A percentile compares a stretch with the other conserved stretches of the same genome.
Conservation (phyloP, 2,797 vertebrate species). For the Propithecus perrieri region DNA sequence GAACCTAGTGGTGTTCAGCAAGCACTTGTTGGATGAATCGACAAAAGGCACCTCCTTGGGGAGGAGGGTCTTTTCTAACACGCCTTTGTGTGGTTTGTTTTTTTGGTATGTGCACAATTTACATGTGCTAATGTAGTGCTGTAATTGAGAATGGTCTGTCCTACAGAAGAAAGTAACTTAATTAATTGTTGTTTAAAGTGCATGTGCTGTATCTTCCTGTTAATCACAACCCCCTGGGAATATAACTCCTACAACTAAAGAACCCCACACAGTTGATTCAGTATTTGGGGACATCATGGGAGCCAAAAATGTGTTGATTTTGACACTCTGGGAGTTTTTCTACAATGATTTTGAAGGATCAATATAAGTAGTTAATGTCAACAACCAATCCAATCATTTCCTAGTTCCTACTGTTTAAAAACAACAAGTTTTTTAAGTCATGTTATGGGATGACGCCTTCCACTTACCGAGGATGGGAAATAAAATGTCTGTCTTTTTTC, state of each 20-base stretch:
- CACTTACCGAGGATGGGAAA: not conserved
- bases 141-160: not conserved
- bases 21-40: not conserved
- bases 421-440: not conserved
- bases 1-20: not conserved
- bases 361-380: not conserved
- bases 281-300: rapidly evolving
- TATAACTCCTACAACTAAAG: rapidly evolving
- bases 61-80: rapidly evolving
- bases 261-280: rapidly evolving
- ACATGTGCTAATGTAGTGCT: rapidly evolving
- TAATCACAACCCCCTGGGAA: too few species aligned
- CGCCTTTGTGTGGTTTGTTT: not conserved
- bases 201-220: not conserved
- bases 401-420: not conserved
- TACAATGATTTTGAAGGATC: not conserved
- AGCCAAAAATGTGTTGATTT: too few species aligned
- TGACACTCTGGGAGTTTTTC: not conserved
- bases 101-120: not conserved
- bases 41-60: not conserved
- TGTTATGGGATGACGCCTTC: not conserved
- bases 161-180: not conserved
- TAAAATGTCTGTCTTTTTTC: not conserved
- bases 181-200: not conserved
- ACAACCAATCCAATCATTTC: not conserved